A percentile compares a stretch with the other conserved stretches of the same genome.
Conservation (phyloP, 2,797 vertebrate species). For the Chaetophractus vellerosus region DNA sequence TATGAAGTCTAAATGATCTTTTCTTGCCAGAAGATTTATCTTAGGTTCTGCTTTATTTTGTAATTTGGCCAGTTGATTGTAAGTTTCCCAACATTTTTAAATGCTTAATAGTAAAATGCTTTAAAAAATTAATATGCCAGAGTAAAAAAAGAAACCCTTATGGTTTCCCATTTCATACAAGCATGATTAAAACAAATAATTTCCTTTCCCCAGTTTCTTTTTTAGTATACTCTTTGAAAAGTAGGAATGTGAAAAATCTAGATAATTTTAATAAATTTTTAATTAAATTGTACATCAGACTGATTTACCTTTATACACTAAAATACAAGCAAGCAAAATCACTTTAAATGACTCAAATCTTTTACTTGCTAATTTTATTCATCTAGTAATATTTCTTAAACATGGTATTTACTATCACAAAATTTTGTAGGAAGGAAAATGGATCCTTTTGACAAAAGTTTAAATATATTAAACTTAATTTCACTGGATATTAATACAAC, state of each 20-base stretch:
- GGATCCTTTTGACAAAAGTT: conserved; percentile 57
- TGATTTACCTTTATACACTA: conserved; percentile 61
- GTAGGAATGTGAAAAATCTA: conserved; percentile 44
- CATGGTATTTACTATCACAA: conserved; percentile 55
- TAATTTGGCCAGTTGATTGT: conserved; percentile 76
- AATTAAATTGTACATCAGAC: conserved; percentile 53
- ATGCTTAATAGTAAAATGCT: conserved; percentile 78
- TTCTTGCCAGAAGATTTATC: conserved; percentile 78
- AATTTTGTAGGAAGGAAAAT: conserved; percentile 57
- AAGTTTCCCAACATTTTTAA: conserved; percentile 78
- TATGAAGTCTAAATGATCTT: conserved; percentile 67
- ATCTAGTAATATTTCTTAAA: conserved; percentile 68
- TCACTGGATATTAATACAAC: background rate
- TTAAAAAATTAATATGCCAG: conserved; percentile 68
- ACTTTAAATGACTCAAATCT: conserved; percentile 65
- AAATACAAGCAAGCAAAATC: conserved; percentile 70
- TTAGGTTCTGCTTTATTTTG: conserved; percentile 69
- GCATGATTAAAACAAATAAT: conserved; percentile 74
- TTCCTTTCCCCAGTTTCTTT: conserved; percentile 40
- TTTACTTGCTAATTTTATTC: conserved; percentile 57
- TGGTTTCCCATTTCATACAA: conserved; percentile 68
- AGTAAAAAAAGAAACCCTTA: conserved; percentile 67
- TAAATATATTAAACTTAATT: conserved; percentile 73
- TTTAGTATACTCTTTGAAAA: conserved; percentile 69
- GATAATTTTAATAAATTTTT: conserved; percentile 71